Evolutionary conservation across 1,140 invertebrate genomes (phyloP), one percentile per base, ranked within the genome.

Genomic region (Triops longicaudatus): DNA sequence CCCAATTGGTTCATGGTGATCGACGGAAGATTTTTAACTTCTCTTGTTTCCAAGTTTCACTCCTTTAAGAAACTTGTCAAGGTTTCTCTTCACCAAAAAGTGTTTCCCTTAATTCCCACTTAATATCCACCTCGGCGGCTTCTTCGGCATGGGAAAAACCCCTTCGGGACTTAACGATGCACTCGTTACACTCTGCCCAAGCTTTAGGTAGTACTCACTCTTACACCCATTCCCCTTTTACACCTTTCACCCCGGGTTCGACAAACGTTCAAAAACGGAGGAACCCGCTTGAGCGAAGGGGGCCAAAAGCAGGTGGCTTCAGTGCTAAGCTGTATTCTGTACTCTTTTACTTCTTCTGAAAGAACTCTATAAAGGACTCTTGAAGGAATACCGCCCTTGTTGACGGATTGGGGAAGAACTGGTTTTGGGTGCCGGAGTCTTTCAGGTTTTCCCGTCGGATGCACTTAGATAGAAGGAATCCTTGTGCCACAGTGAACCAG

Each of bases 1-100:
- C 93, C 93, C 80, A 96, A 89, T 82, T 96, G 93, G 86, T 92
- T 95, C 87, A 94, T 91, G 79, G 85, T 85, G 79, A 79, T 78
- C 42, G 26, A 42, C 37, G 78, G 22, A 75, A 26, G 74, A 14
- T 63, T 50, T 63, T 63, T n/a, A 63, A 63, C 50, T 63, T 63
- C 17, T 14, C 22, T 9, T 11, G 50, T 63, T 63, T 22, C 50
- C 17, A 63, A 63, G 17, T 17, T 63, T 63, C 50, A 63, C 50
- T 63, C 50, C 22, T 22, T 17, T 4, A 17, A n/a, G 50, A 63
- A n/a, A 6, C 22, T 50, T 63, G 14, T 63, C 14, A n/a, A n/a
- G 14, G 3, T 22, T 63, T 63, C 22, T 63, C 22, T 63, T 22
- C 7, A 22, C 17, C 50, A 22, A 63, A 63, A n/a, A 63, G 22